Evolutionary conservation across 2,113 vertebrate species (phyloP).

Genomic region (Setophaga petechia): DNA sequence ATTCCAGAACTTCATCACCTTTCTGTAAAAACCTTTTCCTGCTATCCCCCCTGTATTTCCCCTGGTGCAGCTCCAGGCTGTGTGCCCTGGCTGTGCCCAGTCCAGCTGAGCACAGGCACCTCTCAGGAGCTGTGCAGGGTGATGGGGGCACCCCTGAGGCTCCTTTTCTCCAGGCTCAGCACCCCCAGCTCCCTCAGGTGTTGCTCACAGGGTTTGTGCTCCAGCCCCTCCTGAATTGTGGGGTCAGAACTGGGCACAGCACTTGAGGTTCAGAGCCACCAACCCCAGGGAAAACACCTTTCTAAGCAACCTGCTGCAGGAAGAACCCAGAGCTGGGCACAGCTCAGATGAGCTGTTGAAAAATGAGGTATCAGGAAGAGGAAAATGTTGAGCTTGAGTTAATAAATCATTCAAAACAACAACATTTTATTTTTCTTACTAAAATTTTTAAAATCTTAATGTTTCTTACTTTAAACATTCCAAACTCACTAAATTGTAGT

Average conservation of each 20-base stretch:
- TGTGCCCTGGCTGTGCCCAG: too few species aligned
- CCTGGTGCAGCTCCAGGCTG: too few species aligned
- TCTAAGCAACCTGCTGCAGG: background rate
- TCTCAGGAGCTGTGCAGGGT: too few species aligned
- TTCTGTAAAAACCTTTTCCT: too few species aligned
- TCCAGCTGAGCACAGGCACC: too few species aligned
- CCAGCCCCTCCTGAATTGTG: background rate
- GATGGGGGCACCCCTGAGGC: too few species aligned
- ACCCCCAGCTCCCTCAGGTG: background rate
- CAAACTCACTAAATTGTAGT: fast-evolving
- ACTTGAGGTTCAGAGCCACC: background rate
- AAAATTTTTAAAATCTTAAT: fast-evolving
- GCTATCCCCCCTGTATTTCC: too few species aligned
- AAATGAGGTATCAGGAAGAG: background rate
- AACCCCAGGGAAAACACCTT: fast-evolving
- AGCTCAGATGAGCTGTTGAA: background rate
- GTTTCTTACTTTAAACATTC: background rate
- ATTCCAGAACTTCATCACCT: too few species aligned
- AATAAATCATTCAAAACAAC: fast-evolving
- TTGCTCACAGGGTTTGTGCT: background rate
- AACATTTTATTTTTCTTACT: background rate
- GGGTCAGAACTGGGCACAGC: background rate
- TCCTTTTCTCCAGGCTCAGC: background rate
- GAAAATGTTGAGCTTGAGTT: background rate
- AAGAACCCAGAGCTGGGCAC: background rate